Base-by-base conservation (phyloP, 2,797 vertebrate species). In the Lagodon rhomboides region DNA sequence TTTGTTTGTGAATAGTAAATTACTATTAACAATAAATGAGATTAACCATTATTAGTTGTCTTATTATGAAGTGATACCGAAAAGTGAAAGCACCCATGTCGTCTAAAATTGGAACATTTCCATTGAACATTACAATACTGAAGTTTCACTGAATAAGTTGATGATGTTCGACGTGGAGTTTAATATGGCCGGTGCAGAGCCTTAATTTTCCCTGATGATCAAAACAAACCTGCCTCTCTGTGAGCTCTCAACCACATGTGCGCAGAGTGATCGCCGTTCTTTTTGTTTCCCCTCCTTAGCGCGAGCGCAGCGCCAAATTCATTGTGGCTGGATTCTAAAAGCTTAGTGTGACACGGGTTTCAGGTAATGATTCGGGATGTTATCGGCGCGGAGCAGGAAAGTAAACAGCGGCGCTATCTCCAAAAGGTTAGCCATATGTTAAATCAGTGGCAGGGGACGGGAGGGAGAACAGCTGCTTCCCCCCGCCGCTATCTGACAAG, bases 381-480 rank as follows among this genome's bases (percentile, higher is more conserved):
- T 95, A 95, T 95, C 94, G 81, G 75, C 70, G 66, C 79, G 49
- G 74, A 86, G 80, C 94, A 94, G 94, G 84, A 91, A 92, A 91
- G 92, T 90, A 93, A 92, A 95, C 91, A 92, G 89, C 80, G 44
- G 82, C 85, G 64, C 91, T 94, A 95, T 95, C 94, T 94, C 86
- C 86, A 92, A 93, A 94, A 94, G 92, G 90, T 94, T 94, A 93
- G 92, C 93, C 94, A 94, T 92, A 94, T 94, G 94, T 92, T 93
- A 94, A 95, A 95, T 91, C 91, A 85, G 87, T 92, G 89, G 85
- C 88, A 89, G 83, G 84, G 88, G 90, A 87, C 69, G 80, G 80
- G 82, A 80, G 82, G 61, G 77, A 79, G 82, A 91, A 89, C 86
- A 87, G 88, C 83, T 90, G 86, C 77, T 88, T 83, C 79, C 75